Evolutionary conservation across 1,140 invertebrate genomes (phyloP), one percentile per base, ranked within the genome.

Genomic region (Zaprionus taronus): DNA sequence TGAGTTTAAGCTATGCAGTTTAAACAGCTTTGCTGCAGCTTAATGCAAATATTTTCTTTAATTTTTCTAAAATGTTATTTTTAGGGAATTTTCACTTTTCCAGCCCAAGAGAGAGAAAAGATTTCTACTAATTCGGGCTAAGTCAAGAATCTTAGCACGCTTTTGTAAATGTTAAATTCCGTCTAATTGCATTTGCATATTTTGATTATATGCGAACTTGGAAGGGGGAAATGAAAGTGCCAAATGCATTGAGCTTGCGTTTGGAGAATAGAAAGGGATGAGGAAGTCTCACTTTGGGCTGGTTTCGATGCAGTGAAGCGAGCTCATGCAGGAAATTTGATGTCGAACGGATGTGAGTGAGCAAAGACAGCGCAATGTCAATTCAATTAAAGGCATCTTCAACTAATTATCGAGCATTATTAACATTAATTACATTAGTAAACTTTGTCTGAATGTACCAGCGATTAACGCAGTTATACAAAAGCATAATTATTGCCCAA

Each of bases 111-210:
- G 5, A 47, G 41, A 47, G 7, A 47, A 47, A 7, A n/a, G n/a
- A 9, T 24, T 51, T 22, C 20, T 2, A 7, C 58, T 72, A 67
- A 77, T 77, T 47, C 61, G 15, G 62, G 60, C 47, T 80, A 74
- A 77, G 77, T 70, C 47, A 66, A 63, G 65, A 73, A 77, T 72
- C 51, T 61, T 36, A 11, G 69, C 44, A 78, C 78, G 74, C 62
- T 47, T 64, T 63, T 81, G 83, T 69, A 74, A 74, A 72, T 87
- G 72, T 74, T 77, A 77, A 80, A 75, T 87, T 73, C 56, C 63
- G 64, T 83, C 71, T 87, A 87, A 87, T 87, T 87, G 84, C 84
- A 87, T 87, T 87, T 90, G 84, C 84, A 87, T 87, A 87, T 87
- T 87, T 89, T 87, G 84, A 87, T 90, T 80, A 89, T 87, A 81